Evolutionary conservation across 2,113 vertebrate genomes (phyloP).

Genomic region (Scomber scombrus): DNA sequence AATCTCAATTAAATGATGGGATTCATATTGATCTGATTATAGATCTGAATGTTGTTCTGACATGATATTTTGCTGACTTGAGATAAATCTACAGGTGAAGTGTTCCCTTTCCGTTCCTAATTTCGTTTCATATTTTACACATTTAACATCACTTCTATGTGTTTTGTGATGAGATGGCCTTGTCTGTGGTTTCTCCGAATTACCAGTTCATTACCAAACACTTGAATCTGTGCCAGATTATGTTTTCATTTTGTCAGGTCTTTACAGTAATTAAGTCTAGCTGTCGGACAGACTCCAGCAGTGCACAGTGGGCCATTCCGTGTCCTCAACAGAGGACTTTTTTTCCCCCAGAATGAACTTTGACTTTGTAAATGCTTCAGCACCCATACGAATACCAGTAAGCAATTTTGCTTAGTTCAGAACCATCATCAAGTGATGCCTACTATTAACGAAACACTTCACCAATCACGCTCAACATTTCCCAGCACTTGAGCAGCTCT

Average conservation of each 20-base stretch:
- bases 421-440: neutral
- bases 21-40: too few relatives aligned
- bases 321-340: constrained; percentile 3
- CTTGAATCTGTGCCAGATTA: neutral
- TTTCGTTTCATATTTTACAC: too few relatives aligned
- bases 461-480: neutral
- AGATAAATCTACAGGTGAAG: too few relatives aligned
- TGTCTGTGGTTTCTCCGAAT: neutral
- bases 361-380: neutral
- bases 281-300: neutral
- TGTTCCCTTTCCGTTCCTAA: too few relatives aligned
- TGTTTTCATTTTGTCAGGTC: neutral
- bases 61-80: too few relatives aligned
- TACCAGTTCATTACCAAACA: neutral
- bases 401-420: neutral
- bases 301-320: neutral
- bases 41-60: too few relatives aligned
- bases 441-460: neutral
- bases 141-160: too few relatives aligned
- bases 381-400: neutral
- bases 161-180: too few relatives aligned
- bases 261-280: constrained; percentile 25
- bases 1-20: too few relatives aligned
- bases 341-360: constrained; percentile 6
- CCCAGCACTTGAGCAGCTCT: neutral